Evolutionary conservation across 1,140 invertebrate species (phyloP), one percentile per base, ranked within the genome.

Genomic region (Elymnias hypermnestra): DNA sequence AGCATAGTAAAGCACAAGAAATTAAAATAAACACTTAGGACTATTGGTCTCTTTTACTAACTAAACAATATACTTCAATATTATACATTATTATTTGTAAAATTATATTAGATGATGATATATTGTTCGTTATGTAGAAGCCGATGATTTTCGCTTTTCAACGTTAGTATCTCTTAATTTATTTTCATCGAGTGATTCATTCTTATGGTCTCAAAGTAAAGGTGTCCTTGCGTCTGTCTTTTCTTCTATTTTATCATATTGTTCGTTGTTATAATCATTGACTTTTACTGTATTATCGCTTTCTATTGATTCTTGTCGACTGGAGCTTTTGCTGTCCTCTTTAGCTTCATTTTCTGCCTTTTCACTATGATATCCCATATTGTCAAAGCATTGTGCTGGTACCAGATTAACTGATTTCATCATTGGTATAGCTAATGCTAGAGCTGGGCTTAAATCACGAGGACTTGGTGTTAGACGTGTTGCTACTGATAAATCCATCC

Each of bases 331-430:
- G 36, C 66, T 77, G 9, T 57, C 50, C 18, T 60, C 55, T 31
- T 66, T 67, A n/a, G 23, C 37, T 47, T 63, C 57, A 2, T 68
- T 61, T 59, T 78, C 78, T 15, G 54, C 40, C 61, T 70, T 81
- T 39, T 77, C 81, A 9, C 43, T 72, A 46, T 86, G 73, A 47
- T 71, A 87, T 3, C 77, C 85, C 67, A 86, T 78, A 49, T 87
- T 87, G 53, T 87, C 85, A 47, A 86, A 87, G 55, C 85, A 87
- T 46, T 87, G 85, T 9, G 73, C 55, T 35, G 79, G 77, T 15
- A 79, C 74, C 15, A 85, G 63, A 47, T 85, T 83, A 3, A 86
- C 81, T 8, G 85, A 86, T 42, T 86, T 86, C 79, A 87, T 85
- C 72, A 87, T 81, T 12, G 85, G 83, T 10, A 86, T 46, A 5